A percentile compares a stretch with the other conserved stretches of the same genome.
phyloP scores from a whole-genome alignment of 2,797 vertebrate species.

The Anguilla obscura region DNA sequence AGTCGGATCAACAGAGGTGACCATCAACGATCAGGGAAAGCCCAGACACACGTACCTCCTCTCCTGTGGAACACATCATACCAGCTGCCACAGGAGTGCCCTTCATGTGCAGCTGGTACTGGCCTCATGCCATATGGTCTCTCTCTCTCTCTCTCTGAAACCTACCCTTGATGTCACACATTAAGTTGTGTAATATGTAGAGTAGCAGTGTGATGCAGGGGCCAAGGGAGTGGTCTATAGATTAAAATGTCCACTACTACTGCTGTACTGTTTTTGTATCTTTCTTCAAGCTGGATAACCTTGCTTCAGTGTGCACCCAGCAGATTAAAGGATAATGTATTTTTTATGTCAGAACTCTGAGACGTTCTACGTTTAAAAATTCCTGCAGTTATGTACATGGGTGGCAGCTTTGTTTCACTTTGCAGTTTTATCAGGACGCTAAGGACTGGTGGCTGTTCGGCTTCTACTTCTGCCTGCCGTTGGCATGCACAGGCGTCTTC shows the following conservation, averaged over 20 bases:
- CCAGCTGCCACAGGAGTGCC: not conserved
- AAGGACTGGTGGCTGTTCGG: slow-evolving; percentile 91
- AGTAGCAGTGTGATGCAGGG: not conserved
- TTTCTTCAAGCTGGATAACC: not conserved
- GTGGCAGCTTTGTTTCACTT: not conserved
- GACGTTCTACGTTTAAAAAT: not conserved
- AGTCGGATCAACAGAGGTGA: not conserved
- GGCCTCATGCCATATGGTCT: not conserved
- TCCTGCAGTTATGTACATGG: slow-evolving; percentile 1
- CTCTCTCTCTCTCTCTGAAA: not conserved
- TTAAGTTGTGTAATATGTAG: not conserved
- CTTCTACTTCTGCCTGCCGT: slow-evolving; percentile 87
- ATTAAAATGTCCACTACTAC: not conserved
- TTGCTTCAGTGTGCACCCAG: not conserved
- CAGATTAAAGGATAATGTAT: not conserved
- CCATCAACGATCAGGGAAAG: not conserved
- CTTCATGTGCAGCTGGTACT: not conserved
- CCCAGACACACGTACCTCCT: not conserved
- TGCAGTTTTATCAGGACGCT: slow-evolving; percentile 79
- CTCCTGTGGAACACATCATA: too few species aligned
- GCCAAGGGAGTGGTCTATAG: not conserved
- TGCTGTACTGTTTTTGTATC: not conserved
- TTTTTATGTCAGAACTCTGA: not conserved
- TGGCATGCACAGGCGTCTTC: slow-evolving; percentile 85
- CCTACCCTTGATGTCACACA: not conserved